Percentiles rank a stretch among this genome's conserved stretches.
Conservation (phyloP, 1,140 invertebrate species). For the Trinorchestia longiramus region DNA sequence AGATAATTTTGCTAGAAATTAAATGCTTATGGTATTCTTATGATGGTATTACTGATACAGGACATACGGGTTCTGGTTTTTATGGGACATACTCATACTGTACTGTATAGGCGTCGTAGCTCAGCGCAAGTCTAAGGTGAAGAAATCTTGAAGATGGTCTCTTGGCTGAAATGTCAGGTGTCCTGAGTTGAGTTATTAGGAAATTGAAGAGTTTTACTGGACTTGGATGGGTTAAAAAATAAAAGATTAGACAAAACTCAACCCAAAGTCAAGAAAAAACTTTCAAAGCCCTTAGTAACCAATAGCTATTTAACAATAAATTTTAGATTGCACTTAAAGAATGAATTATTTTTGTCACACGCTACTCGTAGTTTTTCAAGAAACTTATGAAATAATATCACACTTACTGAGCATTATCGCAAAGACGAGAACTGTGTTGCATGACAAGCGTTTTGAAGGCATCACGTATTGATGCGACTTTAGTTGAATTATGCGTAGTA, state of each 20-base stretch:
- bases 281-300: neutral
- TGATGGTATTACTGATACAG: too few species aligned
- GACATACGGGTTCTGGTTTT: too few species aligned
- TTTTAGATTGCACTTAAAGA: neutral
- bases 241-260: neutral
- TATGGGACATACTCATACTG: too few species aligned
- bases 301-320: neutral
- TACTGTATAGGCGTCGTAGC: too few species aligned
- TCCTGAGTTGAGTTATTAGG: neutral
- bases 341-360: neutral
- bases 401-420: neutral
- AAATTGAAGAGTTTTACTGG: neutral
- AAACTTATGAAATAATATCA: neutral
- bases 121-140: too few species aligned
- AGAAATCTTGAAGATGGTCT: too few species aligned
- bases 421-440: neutral
- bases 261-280: neutral
- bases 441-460: neutral
- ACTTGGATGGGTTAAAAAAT: neutral
- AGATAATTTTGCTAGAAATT: too few species aligned
- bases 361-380: neutral
- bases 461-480: slow-evolving; percentile 1
- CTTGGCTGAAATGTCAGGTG: too few species aligned
- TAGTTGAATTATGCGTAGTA: neutral
- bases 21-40: too few species aligned